Conservation (phyloP, 30 jellyfish, hydroid and myxozoan species). For the Aurelia aurita complex sp. Pacific region DNA sequence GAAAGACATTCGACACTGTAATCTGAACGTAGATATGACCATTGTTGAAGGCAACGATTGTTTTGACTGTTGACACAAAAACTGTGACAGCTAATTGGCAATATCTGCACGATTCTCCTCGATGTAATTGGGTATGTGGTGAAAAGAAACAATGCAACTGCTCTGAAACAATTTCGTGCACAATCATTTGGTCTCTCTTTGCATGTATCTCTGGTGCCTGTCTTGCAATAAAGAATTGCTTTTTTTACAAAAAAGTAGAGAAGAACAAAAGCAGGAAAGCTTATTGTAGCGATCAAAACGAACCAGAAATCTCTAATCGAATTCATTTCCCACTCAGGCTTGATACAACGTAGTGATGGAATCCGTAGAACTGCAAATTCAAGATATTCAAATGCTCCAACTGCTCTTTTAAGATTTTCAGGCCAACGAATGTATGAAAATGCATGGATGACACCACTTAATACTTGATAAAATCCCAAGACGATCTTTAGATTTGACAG, state of each 20-base stretch:
- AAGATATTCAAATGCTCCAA: slow-evolving; percentile 1
- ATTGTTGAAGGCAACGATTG: slow-evolving; percentile 29
- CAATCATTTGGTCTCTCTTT: neutral
- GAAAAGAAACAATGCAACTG: slow-evolving; percentile 49
- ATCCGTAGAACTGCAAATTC: slow-evolving; percentile 42
- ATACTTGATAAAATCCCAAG: slow-evolving; percentile 56
- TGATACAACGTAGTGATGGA: slow-evolving; percentile 47
- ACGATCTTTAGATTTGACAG: slow-evolving; percentile 51
- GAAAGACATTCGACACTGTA: slow-evolving; percentile 57
- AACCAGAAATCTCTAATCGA: slow-evolving; percentile 34
- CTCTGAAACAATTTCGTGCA: slow-evolving; percentile 16
- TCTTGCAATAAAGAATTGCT: neutral
- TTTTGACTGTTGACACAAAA: slow-evolving; percentile 18
- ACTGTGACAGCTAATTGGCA: slow-evolving; percentile 57
- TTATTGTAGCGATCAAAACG: slow-evolving; percentile 22
- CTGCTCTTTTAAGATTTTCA: neutral
- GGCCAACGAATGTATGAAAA: slow-evolving; percentile 56
- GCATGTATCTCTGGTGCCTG: neutral
- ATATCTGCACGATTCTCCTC: slow-evolving; percentile 32
- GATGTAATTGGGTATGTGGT: slow-evolving; percentile 69
- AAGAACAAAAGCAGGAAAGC: slow-evolving; percentile 16
- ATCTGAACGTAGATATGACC: slow-evolving; percentile 57
- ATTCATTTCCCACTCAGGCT: slow-evolving; percentile 9
- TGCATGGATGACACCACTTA: slow-evolving; percentile 14
- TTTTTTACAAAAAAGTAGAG: neutral